These are phyloP conservation scores for Pipistrellus nathusii DNA, from an alignment of 2,797 vertebrate genomes.

Conservation along the genomic window DNA sequence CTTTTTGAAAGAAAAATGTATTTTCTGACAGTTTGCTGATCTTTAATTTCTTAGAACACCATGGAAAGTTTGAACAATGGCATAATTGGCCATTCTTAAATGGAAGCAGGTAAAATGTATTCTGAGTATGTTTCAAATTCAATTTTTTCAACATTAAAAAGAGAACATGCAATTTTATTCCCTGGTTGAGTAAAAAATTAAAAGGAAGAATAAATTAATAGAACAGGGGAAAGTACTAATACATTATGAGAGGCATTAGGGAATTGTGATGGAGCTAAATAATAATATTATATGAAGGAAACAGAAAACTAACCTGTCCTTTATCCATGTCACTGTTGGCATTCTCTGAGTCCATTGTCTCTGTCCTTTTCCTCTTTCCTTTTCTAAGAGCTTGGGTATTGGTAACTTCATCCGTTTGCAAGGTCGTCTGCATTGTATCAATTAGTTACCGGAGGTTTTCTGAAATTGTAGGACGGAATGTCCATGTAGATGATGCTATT, in stretches of 20 bases:
- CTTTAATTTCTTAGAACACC: conserved; percentile 18
- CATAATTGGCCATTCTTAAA: neutral
- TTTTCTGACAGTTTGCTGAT: conserved; percentile 4
- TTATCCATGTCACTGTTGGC: conserved; percentile 83
- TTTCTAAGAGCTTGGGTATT: conserved; percentile 85
- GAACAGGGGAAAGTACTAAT: neutral
- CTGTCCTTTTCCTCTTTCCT: conserved; percentile 87
- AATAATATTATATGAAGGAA: neutral
- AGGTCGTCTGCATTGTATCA: conserved; percentile 87
- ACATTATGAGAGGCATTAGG: neutral
- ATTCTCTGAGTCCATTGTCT: conserved; percentile 86
- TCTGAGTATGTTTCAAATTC: conserved; percentile 32
- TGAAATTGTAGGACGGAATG: conserved; percentile 66
- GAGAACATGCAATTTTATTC: neutral
- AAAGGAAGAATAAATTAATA: conserved; percentile 25
- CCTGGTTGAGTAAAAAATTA: neutral
- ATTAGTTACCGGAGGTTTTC: conserved; percentile 82
- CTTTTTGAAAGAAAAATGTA: neutral
- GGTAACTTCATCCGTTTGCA: conserved; percentile 84
- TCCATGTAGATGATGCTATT: conserved; percentile 68
- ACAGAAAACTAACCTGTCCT: conserved; percentile 82
- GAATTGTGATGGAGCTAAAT: neutral
- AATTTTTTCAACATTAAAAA: conserved; percentile 28
- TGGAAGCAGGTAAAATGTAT: neutral
- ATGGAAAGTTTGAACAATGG: neutral